These are phyloP conservation scores for Callitettix versicolor DNA, from an alignment of 1,140 invertebrate genomes.

Conservation along the genomic window DNA sequence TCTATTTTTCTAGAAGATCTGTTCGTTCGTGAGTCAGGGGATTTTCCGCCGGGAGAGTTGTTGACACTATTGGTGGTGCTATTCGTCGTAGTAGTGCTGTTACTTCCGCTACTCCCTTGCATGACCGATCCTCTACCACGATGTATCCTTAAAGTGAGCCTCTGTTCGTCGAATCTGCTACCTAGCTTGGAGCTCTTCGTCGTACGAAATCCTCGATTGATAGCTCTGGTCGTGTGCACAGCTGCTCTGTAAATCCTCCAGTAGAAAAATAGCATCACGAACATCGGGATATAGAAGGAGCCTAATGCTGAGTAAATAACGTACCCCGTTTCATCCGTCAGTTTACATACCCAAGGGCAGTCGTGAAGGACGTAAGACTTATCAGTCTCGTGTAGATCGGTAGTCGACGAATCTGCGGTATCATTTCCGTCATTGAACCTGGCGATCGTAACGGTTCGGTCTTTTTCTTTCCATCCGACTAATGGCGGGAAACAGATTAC, in stretches of 20 bases:
- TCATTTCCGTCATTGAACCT: too few relatives aligned
- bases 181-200: slow-evolving; percentile 57
- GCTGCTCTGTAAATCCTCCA: slow-evolving; percentile 90
- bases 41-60: slow-evolving; percentile 21
- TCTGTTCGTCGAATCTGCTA: slow-evolving; percentile 70
- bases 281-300: slow-evolving; percentile 92
- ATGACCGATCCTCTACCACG: slow-evolving; percentile 55
- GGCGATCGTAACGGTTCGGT: neutral
- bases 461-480: slow-evolving; percentile 82
- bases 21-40: slow-evolving; percentile 12
- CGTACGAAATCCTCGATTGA: slow-evolving; percentile 85
- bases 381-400: too few relatives aligned
- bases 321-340: slow-evolving; percentile 80
- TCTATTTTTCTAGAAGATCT: slow-evolving; percentile 34
- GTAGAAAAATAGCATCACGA: slow-evolving; percentile 95
- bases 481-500: slow-evolving; percentile 94
- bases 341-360: slow-evolving; percentile 76
- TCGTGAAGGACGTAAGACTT: slow-evolving; percentile 29
- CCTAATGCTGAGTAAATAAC: slow-evolving; percentile 81
- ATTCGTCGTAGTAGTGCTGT: slow-evolving; percentile 18
- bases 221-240: slow-evolving; percentile 76
- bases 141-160: slow-evolving; percentile 84
- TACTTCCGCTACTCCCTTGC: slow-evolving; percentile 44
- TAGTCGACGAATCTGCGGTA: too few relatives aligned
- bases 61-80: slow-evolving; percentile 22